Base-by-base conservation (phyloP, 2,113 vertebrate genomes). In the Petroica traversi region DNA sequence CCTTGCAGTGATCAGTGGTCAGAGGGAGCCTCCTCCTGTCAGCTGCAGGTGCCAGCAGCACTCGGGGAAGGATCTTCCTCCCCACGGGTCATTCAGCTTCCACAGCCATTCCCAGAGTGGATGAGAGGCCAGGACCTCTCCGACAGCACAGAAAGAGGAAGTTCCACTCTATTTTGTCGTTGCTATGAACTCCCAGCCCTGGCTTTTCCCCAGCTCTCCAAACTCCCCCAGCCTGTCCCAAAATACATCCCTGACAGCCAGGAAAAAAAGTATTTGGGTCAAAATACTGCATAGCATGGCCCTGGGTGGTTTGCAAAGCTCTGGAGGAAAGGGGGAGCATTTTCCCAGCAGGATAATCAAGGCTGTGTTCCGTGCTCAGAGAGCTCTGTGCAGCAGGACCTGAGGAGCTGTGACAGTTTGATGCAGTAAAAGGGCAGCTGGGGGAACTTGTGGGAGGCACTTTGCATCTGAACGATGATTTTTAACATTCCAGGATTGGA, bases 1-100 rank as follows among this genome's bases (percentile, higher is more conserved):
- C 68, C 46, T 61, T 48, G 49, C 45, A 24, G 34, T 3, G 2
- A 45, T 68, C 59, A 1, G 5, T 0, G 22, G 34, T 73, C 49
- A 25, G 76, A 96, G 93, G 91, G 96, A 96, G 96, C 91, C 96
- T 80, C 95, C 95, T 94, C 80, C 95, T 80, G 96, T 69, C 95
- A 49, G 89, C 63, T 40, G 25, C 0, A 5, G 33, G 76, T 68
- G 62, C 41, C 14, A 40, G 67, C 91, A 95, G 7, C 5, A 1
- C 34, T 40, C 1, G 0, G 19, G 2, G 19, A 31, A 46, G 19
- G 14, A n/a, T 48, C 66, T 14, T n/a, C 72, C 6, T 6, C 33
- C 29, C 49, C 13, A 10, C 67, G 49, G 38, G 28, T 2, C 1
- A 11, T 15, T 29, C 2, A 2, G 62, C 52, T 85, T 33, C 83